Conservation (phyloP, 2,113 vertebrate species). For the Leucopsar rothschildi region DNA sequence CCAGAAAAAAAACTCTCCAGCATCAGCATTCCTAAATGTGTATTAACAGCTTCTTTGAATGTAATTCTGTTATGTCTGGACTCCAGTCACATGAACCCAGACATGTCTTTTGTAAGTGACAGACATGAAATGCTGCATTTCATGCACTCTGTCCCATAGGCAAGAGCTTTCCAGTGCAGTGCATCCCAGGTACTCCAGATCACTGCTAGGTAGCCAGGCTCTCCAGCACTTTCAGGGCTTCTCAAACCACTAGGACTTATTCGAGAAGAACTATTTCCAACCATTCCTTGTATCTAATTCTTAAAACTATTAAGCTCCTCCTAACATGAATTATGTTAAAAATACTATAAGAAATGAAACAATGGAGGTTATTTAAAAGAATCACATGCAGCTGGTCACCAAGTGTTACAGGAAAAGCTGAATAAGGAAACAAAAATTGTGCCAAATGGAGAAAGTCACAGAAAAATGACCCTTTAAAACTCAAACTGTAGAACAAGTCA, state of each 20-base stretch:
- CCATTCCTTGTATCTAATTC: not conserved
- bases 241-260: not conserved
- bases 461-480: not conserved
- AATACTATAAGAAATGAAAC: not conserved
- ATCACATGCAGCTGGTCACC: not conserved
- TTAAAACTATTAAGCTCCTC: not conserved
- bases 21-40: not conserved
- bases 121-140: not conserved
- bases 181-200: not conserved
- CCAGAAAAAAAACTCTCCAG: not conserved
- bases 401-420: not conserved
- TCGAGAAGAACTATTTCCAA: not conserved
- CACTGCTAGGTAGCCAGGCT: not conserved
- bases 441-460: not conserved
- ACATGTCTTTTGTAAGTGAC: not conserved
- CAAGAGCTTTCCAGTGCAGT: not conserved
- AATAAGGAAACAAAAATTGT: not conserved
- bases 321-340: not conserved
- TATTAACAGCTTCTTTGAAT: not conserved
- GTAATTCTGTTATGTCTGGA: not conserved
- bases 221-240: not conserved
- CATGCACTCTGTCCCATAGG: not conserved
- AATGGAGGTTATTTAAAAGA: not conserved
- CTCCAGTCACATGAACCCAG: not conserved
- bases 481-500: constrained; percentile 13